These are phyloP conservation scores for Macropis europaea DNA, from an alignment of 2,888 invertebrate species.

Conservation along the genomic window DNA sequence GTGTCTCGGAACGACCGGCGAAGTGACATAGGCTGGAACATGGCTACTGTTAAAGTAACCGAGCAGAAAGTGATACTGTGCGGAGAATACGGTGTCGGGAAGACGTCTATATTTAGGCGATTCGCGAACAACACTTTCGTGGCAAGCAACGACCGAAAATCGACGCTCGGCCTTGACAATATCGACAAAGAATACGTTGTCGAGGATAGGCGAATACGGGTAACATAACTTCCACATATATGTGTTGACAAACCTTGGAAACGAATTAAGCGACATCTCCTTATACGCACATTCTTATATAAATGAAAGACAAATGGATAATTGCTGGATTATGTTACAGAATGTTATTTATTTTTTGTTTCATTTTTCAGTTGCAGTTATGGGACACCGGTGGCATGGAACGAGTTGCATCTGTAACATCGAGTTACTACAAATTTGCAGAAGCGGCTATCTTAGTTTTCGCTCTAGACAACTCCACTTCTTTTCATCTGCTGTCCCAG, in stretches of 20 bases:
- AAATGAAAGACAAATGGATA: not conserved
- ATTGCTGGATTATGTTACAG: not conserved
- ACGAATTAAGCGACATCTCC: slow-evolving; percentile 4
- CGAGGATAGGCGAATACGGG: slow-evolving; percentile 89
- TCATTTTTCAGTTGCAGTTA: slow-evolving; percentile 87
- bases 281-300: not conserved
- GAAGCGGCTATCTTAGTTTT: slow-evolving; percentile 96
- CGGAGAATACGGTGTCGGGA: slow-evolving; percentile 97
- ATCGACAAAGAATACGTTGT: slow-evolving; percentile 90
- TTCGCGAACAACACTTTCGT: slow-evolving; percentile 95
- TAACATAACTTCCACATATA: slow-evolving; percentile 80
- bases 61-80: slow-evolving; percentile 96
- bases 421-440: slow-evolving; percentile 97
- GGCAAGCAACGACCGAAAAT: slow-evolving; percentile 90
- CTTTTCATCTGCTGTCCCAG: slow-evolving; percentile 95
- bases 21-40: slow-evolving; percentile 72
- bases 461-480: slow-evolving; percentile 93
- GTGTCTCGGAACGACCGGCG: slow-evolving; percentile 11
- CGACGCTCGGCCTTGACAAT: slow-evolving; percentile 95
- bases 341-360: not conserved
- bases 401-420: slow-evolving; percentile 95
- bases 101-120: slow-evolving; percentile 94
- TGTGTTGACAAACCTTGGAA: slow-evolving; percentile 22
- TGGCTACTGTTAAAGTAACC: slow-evolving; percentile 92
- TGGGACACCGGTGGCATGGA: slow-evolving; percentile 99